A percentile compares a stretch with the other conserved stretches of the same genome.
Conservation (phyloP, 92 coral and sea anemone species). For the Zoanthus gigantus region DNA sequence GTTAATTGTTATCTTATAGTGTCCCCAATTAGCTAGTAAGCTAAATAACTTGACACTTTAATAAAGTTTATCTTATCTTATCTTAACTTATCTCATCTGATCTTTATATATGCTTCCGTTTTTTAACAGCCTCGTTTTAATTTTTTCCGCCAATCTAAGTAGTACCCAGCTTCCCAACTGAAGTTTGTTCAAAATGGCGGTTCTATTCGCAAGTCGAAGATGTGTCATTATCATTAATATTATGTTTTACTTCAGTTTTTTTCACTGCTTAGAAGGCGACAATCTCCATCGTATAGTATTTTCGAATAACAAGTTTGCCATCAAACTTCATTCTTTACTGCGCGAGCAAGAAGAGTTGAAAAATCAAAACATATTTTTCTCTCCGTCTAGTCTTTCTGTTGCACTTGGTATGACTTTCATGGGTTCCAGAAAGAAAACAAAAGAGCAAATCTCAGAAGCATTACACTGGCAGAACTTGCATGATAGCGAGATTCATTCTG, state of each 20-base stretch:
- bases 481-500: slow-evolving; percentile 69
- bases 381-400: slow-evolving; percentile 85
- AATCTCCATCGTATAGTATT: slow-evolving; percentile 3
- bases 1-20: too few relatives aligned
- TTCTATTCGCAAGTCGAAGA: not conserved
- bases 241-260: not conserved
- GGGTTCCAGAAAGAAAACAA: slow-evolving; percentile 83
- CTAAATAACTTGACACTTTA: too few relatives aligned
- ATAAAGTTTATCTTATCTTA: too few relatives aligned
- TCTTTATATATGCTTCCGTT: too few relatives aligned
- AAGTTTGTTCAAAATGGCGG: slow-evolving; percentile 23
- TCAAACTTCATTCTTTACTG: slow-evolving; percentile 30
- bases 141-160: not conserved
- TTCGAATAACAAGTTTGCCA: slow-evolving; percentile 28
- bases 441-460: slow-evolving; percentile 74
- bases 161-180: slow-evolving; percentile 10
- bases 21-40: too few relatives aligned
- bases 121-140: too few relatives aligned
- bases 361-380: slow-evolving; percentile 72
- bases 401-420: slow-evolving; percentile 87
- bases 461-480: slow-evolving; percentile 73
- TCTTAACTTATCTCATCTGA: too few relatives aligned
- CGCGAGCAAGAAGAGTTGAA: slow-evolving; percentile 30
- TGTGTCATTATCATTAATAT: not conserved
- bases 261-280: not conserved